These are phyloP conservation scores for Leptopterna dolabrata DNA, from an alignment of 2,888 invertebrate species.

Conservation along the genomic window DNA sequence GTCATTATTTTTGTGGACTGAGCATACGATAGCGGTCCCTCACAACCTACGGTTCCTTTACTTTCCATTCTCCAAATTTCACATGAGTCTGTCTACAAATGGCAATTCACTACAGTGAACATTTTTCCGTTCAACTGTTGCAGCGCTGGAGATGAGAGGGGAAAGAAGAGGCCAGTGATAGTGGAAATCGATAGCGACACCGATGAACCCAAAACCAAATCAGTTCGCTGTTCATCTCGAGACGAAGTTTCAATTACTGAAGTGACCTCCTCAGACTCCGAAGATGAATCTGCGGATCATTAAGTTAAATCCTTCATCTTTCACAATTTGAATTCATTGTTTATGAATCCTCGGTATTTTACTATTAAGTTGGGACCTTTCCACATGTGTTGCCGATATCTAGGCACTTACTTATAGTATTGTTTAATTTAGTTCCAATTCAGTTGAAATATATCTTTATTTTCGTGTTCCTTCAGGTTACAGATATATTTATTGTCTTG, in stretches of 20 bases:
- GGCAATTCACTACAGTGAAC: too few relatives aligned
- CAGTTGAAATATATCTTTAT: background rate
- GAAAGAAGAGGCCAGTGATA: slow-evolving; percentile 36
- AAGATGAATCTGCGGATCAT: background rate
- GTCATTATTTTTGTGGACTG: too few relatives aligned
- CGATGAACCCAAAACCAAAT: slow-evolving; percentile 29
- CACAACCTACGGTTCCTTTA: too few relatives aligned
- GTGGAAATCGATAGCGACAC: slow-evolving; percentile 50
- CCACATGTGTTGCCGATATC: background rate
- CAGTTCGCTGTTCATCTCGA: background rate
- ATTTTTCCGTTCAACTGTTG: background rate
- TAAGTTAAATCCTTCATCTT: background rate
- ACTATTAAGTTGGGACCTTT: background rate
- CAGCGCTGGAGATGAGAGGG: slow-evolving; percentile 28
- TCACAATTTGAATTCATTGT: background rate
- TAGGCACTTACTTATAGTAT: background rate
- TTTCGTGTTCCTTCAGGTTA: background rate
- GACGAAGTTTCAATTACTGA: slow-evolving; percentile 38
- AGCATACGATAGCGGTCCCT: too few relatives aligned
- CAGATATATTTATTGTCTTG: background rate
- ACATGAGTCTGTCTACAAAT: too few relatives aligned
- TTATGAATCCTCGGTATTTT: background rate
- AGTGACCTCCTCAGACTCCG: background rate
- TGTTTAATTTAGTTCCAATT: background rate
- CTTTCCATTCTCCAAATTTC: too few relatives aligned